Conservation (phyloP, 2,888 invertebrate genomes). For the Furcula furcula region DNA sequence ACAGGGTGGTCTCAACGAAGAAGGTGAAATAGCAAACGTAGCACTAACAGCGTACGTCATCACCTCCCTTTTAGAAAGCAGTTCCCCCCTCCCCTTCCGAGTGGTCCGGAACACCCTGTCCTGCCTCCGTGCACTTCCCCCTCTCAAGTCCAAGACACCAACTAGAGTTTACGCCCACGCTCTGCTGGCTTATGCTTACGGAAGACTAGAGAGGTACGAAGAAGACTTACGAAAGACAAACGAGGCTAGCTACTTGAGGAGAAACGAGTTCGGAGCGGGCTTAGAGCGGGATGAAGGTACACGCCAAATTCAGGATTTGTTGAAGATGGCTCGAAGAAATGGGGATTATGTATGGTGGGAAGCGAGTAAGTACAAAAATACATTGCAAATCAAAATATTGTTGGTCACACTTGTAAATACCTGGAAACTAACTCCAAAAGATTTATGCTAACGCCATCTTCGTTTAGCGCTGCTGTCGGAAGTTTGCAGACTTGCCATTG, state of each 20-base stretch:
- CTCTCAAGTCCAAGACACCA: constrained; percentile 42
- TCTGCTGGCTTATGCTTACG: constrained; percentile 55
- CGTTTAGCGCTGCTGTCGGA: too few species aligned
- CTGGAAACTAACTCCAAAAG: too few species aligned
- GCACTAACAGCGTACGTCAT: constrained; percentile 87
- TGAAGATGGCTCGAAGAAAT: constrained; percentile 53
- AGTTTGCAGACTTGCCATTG: too few species aligned
- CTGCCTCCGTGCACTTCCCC: constrained; percentile 78
- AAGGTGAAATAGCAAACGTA: constrained; percentile 78
- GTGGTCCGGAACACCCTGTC: constrained; percentile 81
- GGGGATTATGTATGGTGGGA: constrained; percentile 91
- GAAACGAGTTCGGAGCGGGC: constrained; percentile 22
- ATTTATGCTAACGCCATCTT: too few species aligned
- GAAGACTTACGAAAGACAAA: constrained; percentile 44
- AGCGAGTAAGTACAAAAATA: constrained; percentile 70
- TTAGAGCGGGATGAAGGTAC: constrained; percentile 53
- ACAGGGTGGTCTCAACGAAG: constrained; percentile 79
- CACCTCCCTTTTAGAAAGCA: constrained; percentile 83
- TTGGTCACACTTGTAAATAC: too few species aligned
- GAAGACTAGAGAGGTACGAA: constrained; percentile 52
- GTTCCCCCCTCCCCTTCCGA: constrained; percentile 64
- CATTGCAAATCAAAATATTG: too few species aligned
- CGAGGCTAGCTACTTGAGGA: constrained; percentile 41
- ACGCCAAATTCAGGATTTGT: constrained; percentile 46
- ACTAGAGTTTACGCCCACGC: constrained; percentile 56